Evolutionary conservation across 2,888 invertebrate species (phyloP).

Genomic region (Dicycla oo): DNA sequence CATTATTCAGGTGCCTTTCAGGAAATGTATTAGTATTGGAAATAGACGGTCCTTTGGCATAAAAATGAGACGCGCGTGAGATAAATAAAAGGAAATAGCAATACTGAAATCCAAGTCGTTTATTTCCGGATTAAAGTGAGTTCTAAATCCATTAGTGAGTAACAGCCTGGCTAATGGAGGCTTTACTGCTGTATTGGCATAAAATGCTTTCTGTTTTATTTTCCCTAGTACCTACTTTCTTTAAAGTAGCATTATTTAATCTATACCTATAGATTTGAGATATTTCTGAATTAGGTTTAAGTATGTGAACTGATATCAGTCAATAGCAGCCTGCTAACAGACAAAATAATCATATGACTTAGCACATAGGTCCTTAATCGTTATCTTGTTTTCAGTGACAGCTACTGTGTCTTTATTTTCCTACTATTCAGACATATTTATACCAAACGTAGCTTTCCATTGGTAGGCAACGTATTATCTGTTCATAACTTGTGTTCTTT

Average conservation of each 20-base stretch:
- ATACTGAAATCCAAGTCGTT: constrained; percentile 26
- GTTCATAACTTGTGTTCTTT: too few relatives aligned
- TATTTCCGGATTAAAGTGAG: constrained; percentile 48
- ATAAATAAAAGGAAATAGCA: constrained; percentile 25
- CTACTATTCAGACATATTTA: background rate
- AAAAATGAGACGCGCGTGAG: constrained; percentile 20
- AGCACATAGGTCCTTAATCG: background rate
- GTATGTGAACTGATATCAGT: constrained; percentile 3
- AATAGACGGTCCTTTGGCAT: constrained; percentile 13
- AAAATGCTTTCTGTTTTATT: constrained; percentile 22
- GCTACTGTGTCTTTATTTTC: background rate
- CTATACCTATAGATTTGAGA: background rate
- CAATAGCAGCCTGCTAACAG: background rate
- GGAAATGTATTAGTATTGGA: constrained; percentile 23
- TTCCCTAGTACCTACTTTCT: background rate
- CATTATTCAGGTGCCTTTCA: constrained; percentile 42
- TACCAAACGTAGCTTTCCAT: background rate
- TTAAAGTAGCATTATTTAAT: background rate
- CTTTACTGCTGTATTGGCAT: constrained; percentile 15
- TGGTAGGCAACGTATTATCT: background rate
- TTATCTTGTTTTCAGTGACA: constrained; percentile 10
- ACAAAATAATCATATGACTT: background rate
- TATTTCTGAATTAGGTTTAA: background rate
- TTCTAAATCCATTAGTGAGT: constrained; percentile 44
- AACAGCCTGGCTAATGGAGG: constrained; percentile 29